Conservation (phyloP, 2,797 vertebrate genomes). For the Artibeus lituratus region DNA sequence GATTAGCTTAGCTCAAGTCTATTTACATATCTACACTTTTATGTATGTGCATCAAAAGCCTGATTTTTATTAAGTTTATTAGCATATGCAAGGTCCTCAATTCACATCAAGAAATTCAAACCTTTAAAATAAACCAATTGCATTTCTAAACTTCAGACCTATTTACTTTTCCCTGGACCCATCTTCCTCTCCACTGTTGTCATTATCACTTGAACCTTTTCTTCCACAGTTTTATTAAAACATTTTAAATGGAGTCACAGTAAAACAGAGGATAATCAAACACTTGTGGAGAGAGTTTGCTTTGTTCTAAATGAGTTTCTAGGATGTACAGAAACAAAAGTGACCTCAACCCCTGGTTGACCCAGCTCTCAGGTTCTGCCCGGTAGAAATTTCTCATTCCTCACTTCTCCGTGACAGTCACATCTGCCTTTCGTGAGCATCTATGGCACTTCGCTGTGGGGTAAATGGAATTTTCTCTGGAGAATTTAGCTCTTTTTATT, state of each 20-base stretch:
- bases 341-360: background rate
- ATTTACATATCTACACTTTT: background rate
- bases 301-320: background rate
- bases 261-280: background rate
- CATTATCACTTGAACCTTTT: background rate
- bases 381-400: background rate
- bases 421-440: background rate
- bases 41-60: background rate
- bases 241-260: background rate
- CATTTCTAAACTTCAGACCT: background rate
- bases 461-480: background rate
- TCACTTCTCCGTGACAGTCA: background rate
- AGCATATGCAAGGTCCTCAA: background rate
- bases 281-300: background rate
- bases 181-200: background rate
- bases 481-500: background rate
- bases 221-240: background rate
- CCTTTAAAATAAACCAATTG: background rate
- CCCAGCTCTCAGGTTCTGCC: background rate
- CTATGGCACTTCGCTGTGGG: background rate
- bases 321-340: background rate
- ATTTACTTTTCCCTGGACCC: background rate
- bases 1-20: background rate
- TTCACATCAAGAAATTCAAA: background rate
- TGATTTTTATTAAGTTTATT: background rate